Percentiles rank a stretch among this genome's conserved stretches.
These are phyloP conservation scores for Orthosia incerta DNA, from an alignment of 2,888 invertebrate genomes.

Conservation along the genomic window DNA sequence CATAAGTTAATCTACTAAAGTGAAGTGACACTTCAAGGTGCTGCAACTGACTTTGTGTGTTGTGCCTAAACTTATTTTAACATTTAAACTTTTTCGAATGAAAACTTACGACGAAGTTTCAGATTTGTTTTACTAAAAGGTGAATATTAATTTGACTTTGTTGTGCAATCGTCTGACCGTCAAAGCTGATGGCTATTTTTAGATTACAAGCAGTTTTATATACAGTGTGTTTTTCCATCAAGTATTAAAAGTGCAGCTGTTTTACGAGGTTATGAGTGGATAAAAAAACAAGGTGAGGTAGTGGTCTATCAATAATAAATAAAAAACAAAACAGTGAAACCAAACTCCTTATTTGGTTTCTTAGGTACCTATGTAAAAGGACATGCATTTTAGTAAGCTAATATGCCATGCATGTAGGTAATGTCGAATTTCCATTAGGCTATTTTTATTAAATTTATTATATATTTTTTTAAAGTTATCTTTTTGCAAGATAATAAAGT, in stretches of 20 bases:
- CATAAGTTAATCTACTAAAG: not conserved
- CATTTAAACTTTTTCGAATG: not conserved
- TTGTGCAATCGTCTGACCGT: not conserved
- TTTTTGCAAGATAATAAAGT: not conserved
- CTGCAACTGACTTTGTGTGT: not conserved
- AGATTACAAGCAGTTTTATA: constrained; percentile 16
- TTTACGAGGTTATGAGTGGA: not conserved
- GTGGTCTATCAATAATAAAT: too few relatives aligned
- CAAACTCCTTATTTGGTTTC: not conserved
- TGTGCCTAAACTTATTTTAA: not conserved
- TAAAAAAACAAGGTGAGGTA: not conserved
- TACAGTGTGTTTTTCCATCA: not conserved
- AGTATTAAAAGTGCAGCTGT: not conserved
- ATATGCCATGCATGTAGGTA: not conserved
- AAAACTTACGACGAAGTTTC: not conserved
- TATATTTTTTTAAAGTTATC: not conserved
- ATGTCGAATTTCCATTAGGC: not conserved
- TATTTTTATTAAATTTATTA: too few relatives aligned
- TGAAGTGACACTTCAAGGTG: not conserved
- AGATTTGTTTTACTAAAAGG: not conserved
- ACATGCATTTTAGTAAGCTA: not conserved
- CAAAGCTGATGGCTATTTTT: constrained; percentile 19
- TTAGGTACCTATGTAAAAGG: not conserved
- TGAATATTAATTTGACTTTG: not conserved
- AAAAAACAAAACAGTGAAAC: too few relatives aligned